A percentile compares a stretch with the other conserved stretches of the same genome.
phyloP scores from a whole-genome alignment of 2,888 invertebrate genomes.

The Phyllotreta cruciferae region DNA sequence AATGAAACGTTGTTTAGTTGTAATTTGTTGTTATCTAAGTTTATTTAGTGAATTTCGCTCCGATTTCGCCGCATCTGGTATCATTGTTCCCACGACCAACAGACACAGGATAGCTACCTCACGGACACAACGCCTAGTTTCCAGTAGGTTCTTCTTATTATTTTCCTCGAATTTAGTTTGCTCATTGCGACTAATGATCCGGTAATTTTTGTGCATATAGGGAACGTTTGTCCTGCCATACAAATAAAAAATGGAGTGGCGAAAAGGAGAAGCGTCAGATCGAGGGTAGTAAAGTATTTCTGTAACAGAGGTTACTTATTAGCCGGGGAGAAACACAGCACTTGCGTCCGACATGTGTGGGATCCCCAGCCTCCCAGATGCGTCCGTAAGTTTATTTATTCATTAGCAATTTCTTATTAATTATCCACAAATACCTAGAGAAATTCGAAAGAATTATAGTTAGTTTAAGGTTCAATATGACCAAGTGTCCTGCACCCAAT shows the following conservation, averaged over 20 bases:
- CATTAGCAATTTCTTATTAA: neutral
- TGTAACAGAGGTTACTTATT: slow-evolving; percentile 69
- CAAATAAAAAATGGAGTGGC: slow-evolving; percentile 51
- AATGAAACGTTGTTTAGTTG: slow-evolving; percentile 22
- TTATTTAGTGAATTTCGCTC: slow-evolving; percentile 20
- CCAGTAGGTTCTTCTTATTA: too few relatives aligned
- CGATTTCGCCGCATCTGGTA: neutral
- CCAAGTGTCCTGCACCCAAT: too few relatives aligned
- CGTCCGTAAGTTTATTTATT: slow-evolving; percentile 68
- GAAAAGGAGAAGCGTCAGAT: slow-evolving; percentile 57
- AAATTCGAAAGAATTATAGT: neutral
- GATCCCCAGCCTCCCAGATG: slow-evolving; percentile 73
- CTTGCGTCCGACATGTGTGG: slow-evolving; percentile 77
- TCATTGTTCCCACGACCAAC: too few relatives aligned
- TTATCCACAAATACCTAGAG: too few relatives aligned
- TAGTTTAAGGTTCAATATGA: too few relatives aligned
- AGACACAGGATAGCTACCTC: neutral
- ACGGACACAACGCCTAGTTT: too few relatives aligned
- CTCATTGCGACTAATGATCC: too few relatives aligned
- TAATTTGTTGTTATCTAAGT: slow-evolving; percentile 19
- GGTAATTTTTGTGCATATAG: slow-evolving; percentile 15
- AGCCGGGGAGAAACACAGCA: slow-evolving; percentile 73
- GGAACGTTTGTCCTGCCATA: slow-evolving; percentile 43
- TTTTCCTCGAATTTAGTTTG: too few relatives aligned
- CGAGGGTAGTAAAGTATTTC: slow-evolving; percentile 66